A percentile compares a stretch with the other conserved stretches of the same genome.
Evolutionary conservation across 2,797 vertebrate genomes (phyloP).

Genomic region (Macropodus opercularis): DNA sequence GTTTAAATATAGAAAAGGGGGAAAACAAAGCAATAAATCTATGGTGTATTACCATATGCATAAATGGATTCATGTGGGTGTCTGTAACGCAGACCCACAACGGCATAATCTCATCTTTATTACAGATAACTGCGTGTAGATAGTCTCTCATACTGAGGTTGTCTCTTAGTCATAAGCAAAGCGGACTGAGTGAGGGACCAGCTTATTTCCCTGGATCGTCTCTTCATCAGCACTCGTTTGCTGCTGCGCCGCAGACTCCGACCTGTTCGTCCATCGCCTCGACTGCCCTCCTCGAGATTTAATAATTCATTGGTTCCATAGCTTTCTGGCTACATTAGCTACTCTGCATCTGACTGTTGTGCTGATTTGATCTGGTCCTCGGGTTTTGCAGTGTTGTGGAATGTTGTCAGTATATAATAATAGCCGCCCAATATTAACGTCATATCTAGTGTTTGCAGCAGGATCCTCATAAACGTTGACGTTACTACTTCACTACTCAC

Average conservation of each 20-base stretch:
- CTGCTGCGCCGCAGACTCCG: slow-evolving; percentile 16
- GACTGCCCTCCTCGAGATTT: slow-evolving; percentile 46
- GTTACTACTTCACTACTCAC: no score
- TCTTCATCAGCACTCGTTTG: not conserved
- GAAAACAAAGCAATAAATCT: slow-evolving; percentile 8
- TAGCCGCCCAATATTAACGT: not conserved
- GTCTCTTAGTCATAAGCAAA: slow-evolving; percentile 15
- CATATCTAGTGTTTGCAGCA: not conserved
- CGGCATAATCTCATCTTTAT: slow-evolving; percentile 5
- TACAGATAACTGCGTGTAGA: slow-evolving; percentile 17
- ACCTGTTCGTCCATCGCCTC: slow-evolving; percentile 27
- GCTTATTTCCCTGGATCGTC: slow-evolving; percentile 13
- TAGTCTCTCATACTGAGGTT: slow-evolving; percentile 14
- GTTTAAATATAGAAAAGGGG: not conserved
- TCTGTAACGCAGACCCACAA: slow-evolving; percentile 1
- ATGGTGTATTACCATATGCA: not conserved
- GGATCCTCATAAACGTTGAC: not conserved
- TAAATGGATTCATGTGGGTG: slow-evolving; percentile 1
- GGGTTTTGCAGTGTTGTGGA: not conserved
- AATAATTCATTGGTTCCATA: slow-evolving; percentile 73
- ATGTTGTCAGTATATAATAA: not conserved
- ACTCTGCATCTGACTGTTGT: slow-evolving; percentile 60
- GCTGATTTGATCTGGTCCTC: not conserved
- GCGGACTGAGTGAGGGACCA: slow-evolving; percentile 3
- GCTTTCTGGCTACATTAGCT: slow-evolving; percentile 55